Conservation (phyloP, 2,888 invertebrate species). For the Thecocarcelia acutangulata region DNA sequence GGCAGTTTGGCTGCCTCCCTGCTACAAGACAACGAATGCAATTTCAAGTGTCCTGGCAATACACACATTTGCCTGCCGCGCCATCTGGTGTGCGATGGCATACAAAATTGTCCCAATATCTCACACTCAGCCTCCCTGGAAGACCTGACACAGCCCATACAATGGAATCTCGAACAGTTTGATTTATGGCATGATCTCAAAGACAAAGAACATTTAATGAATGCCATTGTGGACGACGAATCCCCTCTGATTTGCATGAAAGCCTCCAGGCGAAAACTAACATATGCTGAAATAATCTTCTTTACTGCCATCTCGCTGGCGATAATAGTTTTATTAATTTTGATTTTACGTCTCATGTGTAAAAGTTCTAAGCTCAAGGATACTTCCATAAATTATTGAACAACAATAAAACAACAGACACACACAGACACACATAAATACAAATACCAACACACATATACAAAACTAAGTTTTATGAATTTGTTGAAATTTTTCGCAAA, state of each 20-base stretch:
- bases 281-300: slow-evolving; percentile 78
- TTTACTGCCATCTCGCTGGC: slow-evolving; percentile 78
- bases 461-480: slow-evolving; percentile 50
- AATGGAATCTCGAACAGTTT: slow-evolving; percentile 84
- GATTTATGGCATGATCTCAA: slow-evolving; percentile 82
- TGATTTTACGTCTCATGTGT: slow-evolving; percentile 80
- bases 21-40: slow-evolving; percentile 87
- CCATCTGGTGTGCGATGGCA: slow-evolving; percentile 92
- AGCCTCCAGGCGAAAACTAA: slow-evolving; percentile 81
- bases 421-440: neutral
- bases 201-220: slow-evolving; percentile 81
- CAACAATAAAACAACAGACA: slow-evolving; percentile 22
- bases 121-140: slow-evolving; percentile 82
- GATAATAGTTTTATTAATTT: slow-evolving; percentile 78
- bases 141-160: slow-evolving; percentile 83
- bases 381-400: slow-evolving; percentile 49
- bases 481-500: slow-evolving; percentile 60
- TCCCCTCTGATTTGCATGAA: slow-evolving; percentile 87
- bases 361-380: slow-evolving; percentile 70
- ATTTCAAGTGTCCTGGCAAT: slow-evolving; percentile 93
- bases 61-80: slow-evolving; percentile 91
- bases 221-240: slow-evolving; percentile 85
- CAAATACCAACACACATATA: neutral
- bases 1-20: slow-evolving; percentile 90
- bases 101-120: slow-evolving; percentile 91